Percentiles rank a stretch among this genome's conserved stretches.
Conservation (phyloP, 1,140 invertebrate genomes). For the Anoplophora glabripennis region DNA sequence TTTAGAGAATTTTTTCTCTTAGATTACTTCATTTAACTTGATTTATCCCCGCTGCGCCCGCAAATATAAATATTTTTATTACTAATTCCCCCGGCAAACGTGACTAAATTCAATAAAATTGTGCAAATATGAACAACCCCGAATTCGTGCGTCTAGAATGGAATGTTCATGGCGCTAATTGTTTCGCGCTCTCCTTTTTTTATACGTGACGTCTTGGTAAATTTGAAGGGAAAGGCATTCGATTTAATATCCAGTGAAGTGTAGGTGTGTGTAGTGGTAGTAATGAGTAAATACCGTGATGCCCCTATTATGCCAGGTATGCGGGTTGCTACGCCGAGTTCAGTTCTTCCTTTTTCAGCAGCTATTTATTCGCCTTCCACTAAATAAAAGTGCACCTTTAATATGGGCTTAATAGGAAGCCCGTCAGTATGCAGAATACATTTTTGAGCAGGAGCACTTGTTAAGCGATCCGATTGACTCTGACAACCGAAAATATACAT, state of each 20-base stretch:
- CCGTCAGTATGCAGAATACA: background rate
- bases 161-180: conserved; percentile 22
- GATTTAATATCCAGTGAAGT: conserved; percentile 29
- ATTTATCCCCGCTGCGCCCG: background rate
- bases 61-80: conserved; percentile 6
- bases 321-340: conserved; percentile 24
- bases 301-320: conserved; percentile 31
- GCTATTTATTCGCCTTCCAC: too few species aligned
- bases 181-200: conserved; percentile 15
- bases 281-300: conserved; percentile 33
- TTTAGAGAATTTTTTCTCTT: too few species aligned
- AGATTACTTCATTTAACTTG: too few species aligned
- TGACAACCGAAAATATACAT: too few species aligned
- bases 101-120: background rate
- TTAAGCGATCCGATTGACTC: too few species aligned
- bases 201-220: conserved; percentile 7
- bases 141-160: background rate
- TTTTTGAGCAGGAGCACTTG: too few species aligned
- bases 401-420: conserved; percentile 10
- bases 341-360: too few species aligned
- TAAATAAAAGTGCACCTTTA: too few species aligned
- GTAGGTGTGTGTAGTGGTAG: conserved; percentile 28
- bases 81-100: conserved; percentile 1
- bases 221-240: conserved; percentile 8
- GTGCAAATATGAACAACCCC: background rate